Percentiles rank a stretch among this genome's conserved stretches.
Evolutionary conservation across 2,113 vertebrate species (phyloP).

Genomic region (Hippoglossus stenolepis): DNA sequence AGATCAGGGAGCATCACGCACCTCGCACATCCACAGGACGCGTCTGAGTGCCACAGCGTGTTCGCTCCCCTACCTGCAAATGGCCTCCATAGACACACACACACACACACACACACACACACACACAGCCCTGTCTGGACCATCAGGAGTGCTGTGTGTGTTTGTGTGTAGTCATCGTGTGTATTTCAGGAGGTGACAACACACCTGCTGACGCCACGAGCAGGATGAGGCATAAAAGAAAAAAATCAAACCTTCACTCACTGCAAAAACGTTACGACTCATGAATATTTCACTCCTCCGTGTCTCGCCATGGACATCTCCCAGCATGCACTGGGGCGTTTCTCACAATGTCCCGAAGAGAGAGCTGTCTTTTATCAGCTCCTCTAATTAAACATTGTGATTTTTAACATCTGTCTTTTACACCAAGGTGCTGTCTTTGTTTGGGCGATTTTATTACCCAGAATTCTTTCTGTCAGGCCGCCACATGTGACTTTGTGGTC

Average conservation of each 20-base stretch:
- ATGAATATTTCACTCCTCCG: conserved; percentile 59
- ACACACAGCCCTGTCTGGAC: conserved; percentile 1
- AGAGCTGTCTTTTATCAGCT: background rate
- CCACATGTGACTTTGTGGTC: no score
- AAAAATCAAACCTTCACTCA: conserved; percentile 40
- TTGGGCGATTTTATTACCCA: no score
- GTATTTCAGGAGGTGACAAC: conserved; percentile 43
- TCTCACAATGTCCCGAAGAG: background rate
- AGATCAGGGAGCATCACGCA: background rate
- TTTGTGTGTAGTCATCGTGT: conserved; percentile 36
- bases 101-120: conserved; percentile 30
- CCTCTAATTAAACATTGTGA: no score
- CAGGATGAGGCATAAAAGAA: background rate
- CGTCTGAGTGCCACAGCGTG: background rate
- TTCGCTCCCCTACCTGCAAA: conserved; percentile 53
- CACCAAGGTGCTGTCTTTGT: no score
- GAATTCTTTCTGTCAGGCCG: no score
- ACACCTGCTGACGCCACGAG: conserved; percentile 40
- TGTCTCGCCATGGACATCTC: conserved; percentile 52
- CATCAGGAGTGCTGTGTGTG: background rate
- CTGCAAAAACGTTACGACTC: conserved; percentile 52
- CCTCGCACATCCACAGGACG: background rate
- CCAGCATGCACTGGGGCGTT: conserved; percentile 19
- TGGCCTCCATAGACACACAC: conserved; percentile 44
- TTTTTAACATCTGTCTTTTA: no score